A percentile compares a stretch with the other conserved stretches of the same genome.
Evolutionary conservation across 2,113 vertebrate genomes (phyloP).

Genomic region (Machaerirhynchus nigripectus): DNA sequence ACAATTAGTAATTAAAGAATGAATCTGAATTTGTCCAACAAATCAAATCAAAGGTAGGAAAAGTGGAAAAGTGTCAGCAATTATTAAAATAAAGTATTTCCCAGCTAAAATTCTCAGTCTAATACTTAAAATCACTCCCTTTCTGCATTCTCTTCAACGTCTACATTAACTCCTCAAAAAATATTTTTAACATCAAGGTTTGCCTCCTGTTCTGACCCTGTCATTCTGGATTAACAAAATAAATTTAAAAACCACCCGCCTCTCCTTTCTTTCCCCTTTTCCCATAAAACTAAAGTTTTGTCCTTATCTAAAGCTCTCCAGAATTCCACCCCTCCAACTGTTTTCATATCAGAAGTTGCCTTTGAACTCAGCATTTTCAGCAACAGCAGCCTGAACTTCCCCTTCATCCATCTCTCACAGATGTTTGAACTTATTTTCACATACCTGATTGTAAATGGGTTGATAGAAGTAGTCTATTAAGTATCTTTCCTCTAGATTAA

Average conservation of each 20-base stretch:
- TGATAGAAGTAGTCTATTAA: background rate
- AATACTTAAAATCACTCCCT: background rate
- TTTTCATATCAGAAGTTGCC: background rate
- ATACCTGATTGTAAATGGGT: background rate
- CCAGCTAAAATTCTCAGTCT: background rate
- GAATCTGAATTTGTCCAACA: background rate
- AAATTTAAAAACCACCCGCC: fast-evolving
- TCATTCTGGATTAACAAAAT: background rate
- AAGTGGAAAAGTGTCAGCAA: background rate
- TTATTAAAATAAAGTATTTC: background rate
- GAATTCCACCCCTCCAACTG: background rate
- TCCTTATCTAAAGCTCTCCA: background rate
- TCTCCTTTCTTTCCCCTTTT: background rate
- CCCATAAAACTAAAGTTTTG: background rate
- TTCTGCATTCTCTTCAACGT: background rate
- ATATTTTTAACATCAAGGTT: background rate
- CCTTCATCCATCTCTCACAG: background rate
- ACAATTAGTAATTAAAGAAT: background rate
- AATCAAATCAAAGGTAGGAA: background rate
- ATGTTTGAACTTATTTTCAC: background rate
- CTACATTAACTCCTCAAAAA: background rate
- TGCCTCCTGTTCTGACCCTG: background rate
- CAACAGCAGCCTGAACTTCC: background rate
- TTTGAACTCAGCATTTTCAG: background rate
- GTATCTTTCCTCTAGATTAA: background rate